Percentiles rank a stretch among this genome's conserved stretches.
These are phyloP conservation scores for Limnephilus marmoratus DNA, from an alignment of 2,888 invertebrate genomes.

Conservation along the genomic window DNA sequence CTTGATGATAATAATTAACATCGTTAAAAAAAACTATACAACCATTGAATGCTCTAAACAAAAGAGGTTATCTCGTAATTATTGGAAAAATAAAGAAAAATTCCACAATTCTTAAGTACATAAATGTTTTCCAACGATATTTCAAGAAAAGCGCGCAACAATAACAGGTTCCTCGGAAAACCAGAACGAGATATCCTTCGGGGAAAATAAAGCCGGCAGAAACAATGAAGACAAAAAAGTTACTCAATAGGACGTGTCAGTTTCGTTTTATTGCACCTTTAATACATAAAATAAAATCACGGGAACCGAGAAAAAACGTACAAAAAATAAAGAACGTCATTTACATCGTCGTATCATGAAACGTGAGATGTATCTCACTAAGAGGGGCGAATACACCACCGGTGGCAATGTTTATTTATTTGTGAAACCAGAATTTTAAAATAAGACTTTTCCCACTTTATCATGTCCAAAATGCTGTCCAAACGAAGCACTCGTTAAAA, in stretches of 20 bases:
- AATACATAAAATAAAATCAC: constrained; percentile 49
- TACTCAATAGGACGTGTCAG: constrained; percentile 57
- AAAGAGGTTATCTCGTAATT: no score
- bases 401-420: background rate
- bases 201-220: constrained; percentile 48
- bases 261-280: constrained; percentile 56
- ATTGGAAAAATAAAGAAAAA: background rate
- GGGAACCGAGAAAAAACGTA: constrained; percentile 35
- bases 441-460: background rate
- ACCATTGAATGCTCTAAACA: no score
- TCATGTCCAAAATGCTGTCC: no score
- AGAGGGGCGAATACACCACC: background rate
- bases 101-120: background rate
- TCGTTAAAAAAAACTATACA: no score
- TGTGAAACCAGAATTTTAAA: background rate
- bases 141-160: constrained; percentile 20
- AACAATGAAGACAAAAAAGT: constrained; percentile 55
- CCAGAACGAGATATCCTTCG: constrained; percentile 39
- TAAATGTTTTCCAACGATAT: background rate
- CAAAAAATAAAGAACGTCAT: constrained; percentile 47
- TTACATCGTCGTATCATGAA: constrained; percentile 49
- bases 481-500: background rate
- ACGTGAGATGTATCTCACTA: constrained; percentile 42
- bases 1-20: no score
- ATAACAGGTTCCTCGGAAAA: constrained; percentile 37